phyloP scores from a whole-genome alignment of 2,113 vertebrate genomes.

The Albula glossodonta region DNA sequence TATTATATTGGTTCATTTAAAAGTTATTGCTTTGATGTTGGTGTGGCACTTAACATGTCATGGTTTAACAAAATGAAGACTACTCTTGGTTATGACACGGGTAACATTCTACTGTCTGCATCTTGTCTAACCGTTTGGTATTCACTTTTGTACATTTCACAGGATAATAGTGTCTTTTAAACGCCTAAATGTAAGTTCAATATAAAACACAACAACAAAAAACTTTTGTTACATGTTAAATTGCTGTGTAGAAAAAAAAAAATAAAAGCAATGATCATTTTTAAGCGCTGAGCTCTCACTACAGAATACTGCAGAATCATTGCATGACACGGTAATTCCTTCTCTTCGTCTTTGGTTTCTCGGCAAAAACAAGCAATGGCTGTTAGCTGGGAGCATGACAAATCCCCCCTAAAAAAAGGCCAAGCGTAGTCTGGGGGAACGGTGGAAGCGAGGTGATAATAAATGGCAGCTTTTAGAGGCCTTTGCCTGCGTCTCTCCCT shows the following conservation, averaged over 20 bases:
- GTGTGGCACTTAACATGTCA: too few relatives aligned
- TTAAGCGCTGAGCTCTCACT: background rate
- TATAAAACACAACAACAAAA: too few relatives aligned
- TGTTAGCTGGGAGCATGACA: background rate
- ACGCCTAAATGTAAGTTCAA: too few relatives aligned
- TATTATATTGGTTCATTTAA: too few relatives aligned
- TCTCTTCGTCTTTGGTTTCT: background rate
- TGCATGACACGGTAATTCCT: background rate
- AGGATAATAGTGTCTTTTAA: too few relatives aligned
- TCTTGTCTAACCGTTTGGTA: too few relatives aligned
- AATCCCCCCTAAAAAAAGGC: background rate
- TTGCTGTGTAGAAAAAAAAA: background rate
- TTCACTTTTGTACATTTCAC: too few relatives aligned
- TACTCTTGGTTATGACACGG: too few relatives aligned
- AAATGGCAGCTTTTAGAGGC: slow-evolving; percentile 7
- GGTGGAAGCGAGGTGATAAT: background rate
- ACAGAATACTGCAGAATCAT: background rate
- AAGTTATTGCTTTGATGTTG: too few relatives aligned
- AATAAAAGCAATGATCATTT: background rate
- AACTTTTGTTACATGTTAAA: too few relatives aligned
- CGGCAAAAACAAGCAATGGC: background rate
- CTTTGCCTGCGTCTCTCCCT: background rate
- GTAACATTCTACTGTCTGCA: too few relatives aligned
- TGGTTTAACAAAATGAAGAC: too few relatives aligned
- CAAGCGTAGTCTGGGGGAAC: background rate